Base-by-base conservation (phyloP, 2,113 vertebrate species). In the Tupaia tana region DNA sequence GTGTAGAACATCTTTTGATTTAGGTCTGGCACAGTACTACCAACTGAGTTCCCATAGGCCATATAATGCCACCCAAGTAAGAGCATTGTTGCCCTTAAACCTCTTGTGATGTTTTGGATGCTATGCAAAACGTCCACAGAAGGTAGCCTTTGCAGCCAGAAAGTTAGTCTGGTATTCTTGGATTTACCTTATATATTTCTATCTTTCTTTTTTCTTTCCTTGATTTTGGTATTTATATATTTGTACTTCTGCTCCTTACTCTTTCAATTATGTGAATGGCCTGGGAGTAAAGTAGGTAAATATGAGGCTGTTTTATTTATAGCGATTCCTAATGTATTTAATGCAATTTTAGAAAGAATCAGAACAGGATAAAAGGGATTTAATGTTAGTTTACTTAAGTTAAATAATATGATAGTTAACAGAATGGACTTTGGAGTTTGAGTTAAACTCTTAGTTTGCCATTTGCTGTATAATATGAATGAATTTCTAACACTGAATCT, bases 1-100 rank as follows among this genome's bases (percentile, higher is more conserved):
- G 78, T 67, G 22, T 63, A 67, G 25, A 92, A 15, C 61, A 84
- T 59, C 70, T 94, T 93, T 95, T 93, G 67, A 92, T 82, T 88
- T 93, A 71, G 69, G 67, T 58, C 11, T 77, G 66, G 29, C 52
- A n/a, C 11, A 24, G 31, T 63, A 81, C 63, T 91, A 70, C 34
- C 27, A 75, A 13, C 59, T 74, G 70, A 91, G 66, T 94, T 97
- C 59, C 85, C 22, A 22, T 10, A 86, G 83, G 52, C 71, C 4
- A 0, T 20, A 13, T 31, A 14, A 18, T 86, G 90, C 69, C 88
- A 31, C 58, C 67, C 56, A 27, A 43, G 58, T 22, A 43, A 74
- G 94, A 71, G 74, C 43, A 85, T 1, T 61, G 10, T 31, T 86
- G 77, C 67, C 71, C 31, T 63, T 74, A 82, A 86, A 29, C 25